Evolutionary conservation across 2,888 invertebrate genomes (phyloP), one percentile per base, ranked within the genome.

Genomic region (Phytoseiulus persimilis): DNA sequence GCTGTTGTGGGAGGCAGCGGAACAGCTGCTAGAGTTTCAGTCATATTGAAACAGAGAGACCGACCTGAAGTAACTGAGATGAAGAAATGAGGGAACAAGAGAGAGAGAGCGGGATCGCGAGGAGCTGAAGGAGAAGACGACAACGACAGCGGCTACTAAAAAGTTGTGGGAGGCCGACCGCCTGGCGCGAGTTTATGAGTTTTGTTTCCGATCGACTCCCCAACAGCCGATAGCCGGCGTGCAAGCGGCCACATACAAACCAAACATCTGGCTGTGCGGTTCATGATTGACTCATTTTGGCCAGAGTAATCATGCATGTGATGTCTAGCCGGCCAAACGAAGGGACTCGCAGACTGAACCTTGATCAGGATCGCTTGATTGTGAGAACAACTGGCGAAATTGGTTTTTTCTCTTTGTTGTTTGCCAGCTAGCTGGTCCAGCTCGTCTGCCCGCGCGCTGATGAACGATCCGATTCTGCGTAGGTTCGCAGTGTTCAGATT

Each of bases 131-230:
- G 18, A 65, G 65, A 65, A 65, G 65, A 28, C 14, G 14, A 65
- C 65, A 65, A 65, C 65, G 1, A 65, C 65, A 2, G 65, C 39
- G 9, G 9, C 39, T 39, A 9, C 39, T 39, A 39, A 39, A 65
- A 28, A 65, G 65, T 65, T 14, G 65, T 65, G 18, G 65, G 65
- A 65, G 65, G 65, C 65, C 65, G 65, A 65, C 65, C 65, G 65
- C 65, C 65, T 65, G 65, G 65, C 65, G 65, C 65, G 65, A 65
- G 65, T 65, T 65, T 65, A 65, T 65, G 65, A 65, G 65, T 65
- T 65, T 65, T 65, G 65, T 65, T 65, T 65, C 65, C 65, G 65
- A 65, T 65, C 5, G 28, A 65, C 65, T 65, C 65, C 65, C 65
- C 65, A 18, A 65, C 28, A 65, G 18, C 9, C 65, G 28, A 65